Evolutionary conservation across 2,113 vertebrate genomes (phyloP).

Genomic region (Hippocampus abdominalis): DNA sequence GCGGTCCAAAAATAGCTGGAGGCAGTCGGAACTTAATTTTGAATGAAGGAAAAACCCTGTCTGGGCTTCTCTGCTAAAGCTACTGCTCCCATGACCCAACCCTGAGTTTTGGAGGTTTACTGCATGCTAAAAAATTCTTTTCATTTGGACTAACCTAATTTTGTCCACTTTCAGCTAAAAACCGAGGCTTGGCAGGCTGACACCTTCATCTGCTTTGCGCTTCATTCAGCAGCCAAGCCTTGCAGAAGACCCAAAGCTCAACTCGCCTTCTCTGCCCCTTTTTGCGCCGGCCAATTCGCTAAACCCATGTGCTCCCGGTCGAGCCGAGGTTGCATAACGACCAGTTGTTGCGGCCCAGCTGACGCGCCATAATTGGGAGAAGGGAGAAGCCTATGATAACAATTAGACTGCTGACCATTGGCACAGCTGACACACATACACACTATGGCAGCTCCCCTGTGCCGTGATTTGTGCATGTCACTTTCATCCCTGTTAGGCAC

Average conservation of each 20-base stretch:
- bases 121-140: neutral
- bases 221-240: slow-evolving; percentile 23
- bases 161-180: neutral
- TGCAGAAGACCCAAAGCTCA: slow-evolving; percentile 10
- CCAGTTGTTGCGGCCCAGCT: slow-evolving; percentile 35
- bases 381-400: slow-evolving; percentile 24
- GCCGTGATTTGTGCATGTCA: slow-evolving; percentile 21
- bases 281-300: neutral
- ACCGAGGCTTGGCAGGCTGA: slow-evolving; percentile 7
- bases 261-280: neutral
- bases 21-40: no score
- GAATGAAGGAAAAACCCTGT: no score
- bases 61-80: no score
- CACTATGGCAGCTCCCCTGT: slow-evolving; percentile 27
- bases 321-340: slow-evolving; percentile 25
- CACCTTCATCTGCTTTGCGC: slow-evolving; percentile 15
- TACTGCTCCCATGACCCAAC: no score
- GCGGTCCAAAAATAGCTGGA: no score
- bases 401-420: slow-evolving; percentile 49
- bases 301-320: slow-evolving; percentile 24
- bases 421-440: slow-evolving; percentile 23
- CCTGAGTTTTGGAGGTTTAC: neutral
- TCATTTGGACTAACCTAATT: neutral
- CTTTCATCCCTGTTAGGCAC: slow-evolving; percentile 24
- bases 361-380: slow-evolving; percentile 17